Evolutionary conservation across 1,140 invertebrate genomes (phyloP), one percentile per base, ranked within the genome.

Genomic region (Gonioctena quinquepunctata): DNA sequence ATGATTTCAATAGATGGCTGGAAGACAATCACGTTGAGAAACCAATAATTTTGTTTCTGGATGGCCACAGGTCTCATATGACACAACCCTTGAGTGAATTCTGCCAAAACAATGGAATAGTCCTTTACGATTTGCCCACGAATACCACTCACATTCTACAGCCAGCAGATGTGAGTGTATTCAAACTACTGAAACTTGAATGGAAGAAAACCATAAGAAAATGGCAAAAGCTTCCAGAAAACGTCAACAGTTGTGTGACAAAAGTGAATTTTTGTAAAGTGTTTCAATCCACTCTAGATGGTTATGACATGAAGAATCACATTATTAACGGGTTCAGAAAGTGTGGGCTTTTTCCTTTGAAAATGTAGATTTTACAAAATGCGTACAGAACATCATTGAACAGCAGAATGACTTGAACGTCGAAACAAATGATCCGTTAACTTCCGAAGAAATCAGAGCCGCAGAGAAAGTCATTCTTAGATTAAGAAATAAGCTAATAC

Each of bases 131-230:
- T 18, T 71, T 84, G 2, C 72, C 73, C 49, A 81, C 81, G 11
- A 84, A 84, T 72, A 68, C 80, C 18, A n/a, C n/a, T n/a, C n/a
- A 84, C 67, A 70, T 84, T 22, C 26, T 83, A 11, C 83, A 85
- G 76, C 83, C 82, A 11, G 69, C 79, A 61, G 81, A 85, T 70
- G 77, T 85, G 11, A 56, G 76, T 3, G 73, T 83, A n/a, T 84
- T 84, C 63, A 64, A 69, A 16, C 78, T 80, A 3, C n/a, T 42
- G 33, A 42, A 42, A 42, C 11, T n/a, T 13, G 8, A 8, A 3
- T 42, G 33, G 33, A 42, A 8, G n/a, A 2, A 42, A 42, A 42
- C 33, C 11, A n/a, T 42, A 8, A 42, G 33, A n/a, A n/a, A 42
- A n/a, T 42, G 1, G 33, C 33, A 42, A n/a, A n/a, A 8, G n/a